Percentiles rank a stretch among this genome's conserved stretches.
These are phyloP conservation scores for Napeogenes sylphis DNA, from an alignment of 2,888 invertebrate genomes.

Conservation along the genomic window DNA sequence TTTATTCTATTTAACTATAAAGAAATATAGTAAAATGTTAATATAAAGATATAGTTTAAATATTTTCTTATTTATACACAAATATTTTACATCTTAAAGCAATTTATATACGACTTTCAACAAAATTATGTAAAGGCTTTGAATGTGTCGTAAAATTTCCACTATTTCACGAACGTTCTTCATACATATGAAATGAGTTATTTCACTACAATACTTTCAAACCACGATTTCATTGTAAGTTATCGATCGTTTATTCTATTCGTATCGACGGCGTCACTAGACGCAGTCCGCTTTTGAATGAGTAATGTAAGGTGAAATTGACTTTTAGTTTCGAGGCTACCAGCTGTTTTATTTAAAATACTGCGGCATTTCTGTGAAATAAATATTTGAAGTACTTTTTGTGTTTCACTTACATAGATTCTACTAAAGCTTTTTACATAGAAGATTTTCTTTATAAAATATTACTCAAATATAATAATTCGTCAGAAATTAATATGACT, in stretches of 20 bases:
- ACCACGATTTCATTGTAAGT: slow-evolving; percentile 25
- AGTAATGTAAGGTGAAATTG: slow-evolving; percentile 51
- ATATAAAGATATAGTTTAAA: too few species aligned
- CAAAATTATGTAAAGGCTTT: background rate
- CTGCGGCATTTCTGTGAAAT: slow-evolving; percentile 5
- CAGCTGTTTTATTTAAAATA: slow-evolving; percentile 3
- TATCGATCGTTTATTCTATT: slow-evolving; percentile 21
- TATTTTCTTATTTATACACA: too few species aligned
- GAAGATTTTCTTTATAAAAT: too few species aligned
- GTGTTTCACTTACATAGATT: background rate
- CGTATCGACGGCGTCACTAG: slow-evolving; percentile 36
- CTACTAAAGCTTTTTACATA: background rate
- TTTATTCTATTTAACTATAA: too few species aligned
- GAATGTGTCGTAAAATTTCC: slow-evolving; percentile 14
- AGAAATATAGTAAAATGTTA: too few species aligned
- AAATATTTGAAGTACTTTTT: background rate
- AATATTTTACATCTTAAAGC: too few species aligned
- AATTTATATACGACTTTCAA: background rate
- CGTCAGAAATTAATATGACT: too few species aligned
- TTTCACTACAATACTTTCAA: slow-evolving; percentile 24
- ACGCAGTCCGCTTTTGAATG: slow-evolving; percentile 50
- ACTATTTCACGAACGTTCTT: slow-evolving; percentile 14
- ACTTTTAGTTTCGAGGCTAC: slow-evolving; percentile 27
- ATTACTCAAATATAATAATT: too few species aligned
- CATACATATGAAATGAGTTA: slow-evolving; percentile 27